These are phyloP conservation scores for Magallana gigas DNA, from an alignment of 1,140 invertebrate species.

Conservation along the genomic window DNA sequence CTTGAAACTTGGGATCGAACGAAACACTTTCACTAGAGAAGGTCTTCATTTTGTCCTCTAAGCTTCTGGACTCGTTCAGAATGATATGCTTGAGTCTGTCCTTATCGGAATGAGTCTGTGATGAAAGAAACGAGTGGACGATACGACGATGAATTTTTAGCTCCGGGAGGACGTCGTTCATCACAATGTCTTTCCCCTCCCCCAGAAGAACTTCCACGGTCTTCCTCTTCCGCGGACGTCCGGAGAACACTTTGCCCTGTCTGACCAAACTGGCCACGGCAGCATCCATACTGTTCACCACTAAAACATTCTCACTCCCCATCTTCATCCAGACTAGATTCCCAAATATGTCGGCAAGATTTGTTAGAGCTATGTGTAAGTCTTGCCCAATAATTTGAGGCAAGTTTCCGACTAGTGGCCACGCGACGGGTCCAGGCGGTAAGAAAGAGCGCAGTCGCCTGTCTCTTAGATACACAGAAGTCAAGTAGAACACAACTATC, in stretches of 20 bases:
- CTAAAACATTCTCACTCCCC: conserved; percentile 58
- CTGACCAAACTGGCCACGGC: conserved; percentile 54
- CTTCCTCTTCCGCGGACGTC: conserved; percentile 56
- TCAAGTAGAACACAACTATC: conserved; percentile 40
- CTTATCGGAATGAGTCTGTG: conserved; percentile 54
- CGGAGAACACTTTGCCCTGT: conserved; percentile 58
- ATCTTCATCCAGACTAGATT: conserved; percentile 58
- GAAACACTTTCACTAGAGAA: conserved; percentile 16
- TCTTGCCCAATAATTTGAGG: conserved; percentile 57
- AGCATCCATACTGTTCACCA: conserved; percentile 60
- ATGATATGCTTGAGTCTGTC: conserved; percentile 52
- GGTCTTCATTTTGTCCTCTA: conserved; percentile 48
- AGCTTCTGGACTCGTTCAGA: conserved; percentile 51
- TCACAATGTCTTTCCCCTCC: conserved; percentile 57
- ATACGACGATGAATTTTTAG: conserved; percentile 58
- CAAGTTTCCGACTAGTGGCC: conserved; percentile 59
- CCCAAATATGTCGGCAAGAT: conserved; percentile 50
- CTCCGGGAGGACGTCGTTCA: conserved; percentile 59
- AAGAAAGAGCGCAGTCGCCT: not conserved
- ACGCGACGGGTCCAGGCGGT: conserved; percentile 55
- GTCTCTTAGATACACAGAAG: conserved; percentile 35
- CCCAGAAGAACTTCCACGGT: conserved; percentile 59
- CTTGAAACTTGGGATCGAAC: conserved; percentile 59
- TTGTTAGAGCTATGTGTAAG: conserved; percentile 57
- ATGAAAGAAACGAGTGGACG: conserved; percentile 58